Conservation (phyloP, 1,140 invertebrate species). For the Caenorhabditis elegans region WBcel235 BX284604.4:17453001-17453500, state of each 20-base stretch:
- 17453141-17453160: background rate
- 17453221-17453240: background rate
- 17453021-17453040: no score
- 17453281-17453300: background rate
- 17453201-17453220: background rate
- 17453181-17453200: background rate
- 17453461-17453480: no score
- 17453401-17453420: no score
- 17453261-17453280: background rate
- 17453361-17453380: no score
- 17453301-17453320: background rate
- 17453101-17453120: background rate
- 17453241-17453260: background rate
- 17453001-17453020: no score
- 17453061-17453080: background rate
- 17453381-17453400: no score
- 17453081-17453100: background rate
- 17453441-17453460: no score
- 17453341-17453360: no score
- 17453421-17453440: no score
- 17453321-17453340: background rate
- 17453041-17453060: no score
- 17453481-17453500: no score
- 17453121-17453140: background rate
- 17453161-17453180: conserved; percentile 19